Evolutionary conservation across 2,113 vertebrate genomes (phyloP), one percentile per base, ranked within the genome.

Genomic region (Eudyptes chrysolophus): DNA sequence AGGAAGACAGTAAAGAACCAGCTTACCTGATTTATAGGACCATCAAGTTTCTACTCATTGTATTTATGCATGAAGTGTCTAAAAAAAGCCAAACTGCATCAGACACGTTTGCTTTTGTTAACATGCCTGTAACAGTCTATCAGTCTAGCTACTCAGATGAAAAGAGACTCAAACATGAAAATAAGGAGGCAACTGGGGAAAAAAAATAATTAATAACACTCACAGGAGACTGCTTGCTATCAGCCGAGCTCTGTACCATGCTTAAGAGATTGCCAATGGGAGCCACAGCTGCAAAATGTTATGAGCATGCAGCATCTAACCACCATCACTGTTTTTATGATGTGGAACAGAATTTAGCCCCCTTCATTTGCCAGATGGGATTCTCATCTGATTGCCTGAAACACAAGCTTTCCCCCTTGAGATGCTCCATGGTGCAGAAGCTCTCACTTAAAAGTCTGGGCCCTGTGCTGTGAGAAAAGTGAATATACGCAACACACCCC

Each of bases 21-120:
- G 30, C 78, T 96, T 70, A 80, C 68, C 84, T 90, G 70, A 94
- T 94, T 94, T 90, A 91, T 46, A 74, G 52, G 34, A 84, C 62
- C 77, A 62, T 13, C 1, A 1, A 74, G 42, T 58, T 85, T 32
- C 75, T 77, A 27, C 46, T 93, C 91, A 38, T 62, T 84, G 61
- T 83, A 72, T 72, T 85, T 75, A 82, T 29, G 34, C n/a, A 58
- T 46, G 54, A 75, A 82, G 34, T 30, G 14, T 68, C 84, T 44
- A 84, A 75, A 94, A 93, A 40, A 60, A 82, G 34, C 36, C 65
- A 90, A 89, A 68, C 5, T 75, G 21, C 72, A 80, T n/a, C 57
- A 93, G 76, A 76, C 34, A 48, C 10, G 13, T 71, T 71, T 71
- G 64, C 49, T 76, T 69, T 75, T 65, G 44, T 75, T 90, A 79